Base-by-base conservation (phyloP, 1,140 invertebrate genomes). In the Laodelphax striatellus region DNA sequence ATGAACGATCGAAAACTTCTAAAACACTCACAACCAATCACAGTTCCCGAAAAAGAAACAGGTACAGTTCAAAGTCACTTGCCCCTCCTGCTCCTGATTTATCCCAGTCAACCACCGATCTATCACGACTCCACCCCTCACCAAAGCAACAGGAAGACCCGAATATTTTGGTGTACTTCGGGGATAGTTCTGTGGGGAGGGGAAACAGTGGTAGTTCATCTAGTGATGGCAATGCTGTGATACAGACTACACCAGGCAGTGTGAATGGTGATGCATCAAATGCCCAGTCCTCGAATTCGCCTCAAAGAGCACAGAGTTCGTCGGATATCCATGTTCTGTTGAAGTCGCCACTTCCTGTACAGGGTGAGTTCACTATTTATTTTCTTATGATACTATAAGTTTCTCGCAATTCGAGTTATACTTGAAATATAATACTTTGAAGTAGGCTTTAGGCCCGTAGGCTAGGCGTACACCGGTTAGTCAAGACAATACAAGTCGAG, bases 41-140 rank as follows among this genome's bases (percentile, higher is more conserved):
- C 17, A 61, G 67, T 17, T 61, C 63, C 10, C 50, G 62, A 50
- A 66, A 64, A 70, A 70, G 66, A 70, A 70, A 55, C 69, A 70
- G 58, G 69, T 70, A n/a, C 69, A 70, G 61, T 70, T 70, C 58
- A 68, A 66, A 52, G 64, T 60, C 19, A 28, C n/a, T n/a, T n/a
- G n/a, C 52, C 21, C 56, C 38, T 53, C 63, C 46, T 5, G 2
- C 16, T 50, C 16, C 16, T 19, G 16, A 17, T 17, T 16, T 14
- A 8, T 10, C 6, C 46, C 46, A 4, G 14, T 31, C 28, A 4
- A 31, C 28, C 4, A 31, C 28, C 4, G 28, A 31, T 9, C 43
- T 6, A 19, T 11, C 43, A 5, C n/a, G 16, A 50, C 5, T 19
- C 2, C 2, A n/a, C 5, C 9, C 43, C 5, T n/a, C 14, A 5